Base-by-base conservation (phyloP, 2,888 invertebrate genomes). In the Stenoptilia bipunctidactyla region DNA sequence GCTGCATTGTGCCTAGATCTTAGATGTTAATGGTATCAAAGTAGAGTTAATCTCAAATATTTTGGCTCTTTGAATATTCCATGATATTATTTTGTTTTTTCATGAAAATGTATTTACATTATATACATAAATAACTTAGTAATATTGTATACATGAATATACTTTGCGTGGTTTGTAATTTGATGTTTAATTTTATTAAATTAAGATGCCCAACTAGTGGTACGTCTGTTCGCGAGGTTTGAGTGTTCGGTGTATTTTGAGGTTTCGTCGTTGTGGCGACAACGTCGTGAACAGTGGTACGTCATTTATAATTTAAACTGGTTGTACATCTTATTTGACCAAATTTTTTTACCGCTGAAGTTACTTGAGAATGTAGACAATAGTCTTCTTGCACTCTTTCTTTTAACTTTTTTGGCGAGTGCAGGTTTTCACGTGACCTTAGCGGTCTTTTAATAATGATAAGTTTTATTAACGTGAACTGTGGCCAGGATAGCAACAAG, bases 1-100 rank as follows among this genome's bases (percentile, higher is more conserved):
- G 82, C 82, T 83, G 84, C 80, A 84, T 83, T 83, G 84, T 85
- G 85, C 85, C 84, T 85, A 85, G 84, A 84, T 83, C 77, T 82
- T 85, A 85, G 84, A 83, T 71, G 73, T 83, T 82, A 83, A 79
- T 76, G 73, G 79, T 82, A 79, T 80, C 76, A 79, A 79, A 75
- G 80, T 83, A 83, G 83, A 77, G 71, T 79, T 76, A 77, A 82
- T 82, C 82, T 83, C 83, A 83, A 71, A 77, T 75, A 76, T 80
- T 82, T 83, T 80, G 80, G 82, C 82, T 82, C 82, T 82, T 82
- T 83, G 76, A 83, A 82, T 79, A 80, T 82, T 82, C 77, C 80
- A 80, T 82, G 83, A 83, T 83, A 83, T 83, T 83, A 80, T 77
- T 80, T 73, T 75, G 72, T 75, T 82, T 74, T 60, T 79, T 82